Base-by-base conservation (phyloP, 2,888 invertebrate species). In the Diplazon laetatorius region DNA sequence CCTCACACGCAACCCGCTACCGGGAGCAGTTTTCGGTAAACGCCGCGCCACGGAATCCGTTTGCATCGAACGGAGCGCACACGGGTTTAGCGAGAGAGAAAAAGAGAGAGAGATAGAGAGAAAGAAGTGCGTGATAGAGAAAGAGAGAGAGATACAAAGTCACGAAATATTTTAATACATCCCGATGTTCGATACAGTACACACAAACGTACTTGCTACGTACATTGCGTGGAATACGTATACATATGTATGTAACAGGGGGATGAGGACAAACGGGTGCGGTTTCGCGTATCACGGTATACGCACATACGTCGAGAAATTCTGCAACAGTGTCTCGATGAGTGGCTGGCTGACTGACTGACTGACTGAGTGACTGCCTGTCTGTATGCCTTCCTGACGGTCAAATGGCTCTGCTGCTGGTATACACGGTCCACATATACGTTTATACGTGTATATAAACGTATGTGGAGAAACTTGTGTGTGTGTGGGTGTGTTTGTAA, bases 21-120 rank as follows among this genome's bases (percentile, higher is more conserved):
- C 71, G 75, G 79, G 72, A 68, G 72, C 76, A 69, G 50, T 80
- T n/a, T 73, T 76, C 73, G 62, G 68, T 76, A 73, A 76, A 80
- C 72, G 76, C 48, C 20, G 35, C 57, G 42, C 69, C 69, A 76
- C 42, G 60, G 46, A 76, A 73, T 59, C 59, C 59, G 39, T 59
- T 55, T 55, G 55, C 59, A 48, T 25, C 35, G 59, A 62, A 62
- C 20, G 14, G 57, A 35, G 37, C n/a, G 48, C 44, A 60, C 39
- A 20, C 30, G 66, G 10, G 14, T 30, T 6, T 52, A 68, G 30
- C 42, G 18, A 5, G 44, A 46, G 48, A 73, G 48, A 55, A n/a
- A n/a, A n/a, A n/a, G n/a, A n/a, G n/a, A n/a, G n/a, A n/a, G n/a
- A n/a, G n/a, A n/a, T n/a, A n/a, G n/a, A n/a, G n/a, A n/a, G n/a